Base-by-base conservation (phyloP, 1,140 invertebrate species). In the Neelides sp. region DNA sequence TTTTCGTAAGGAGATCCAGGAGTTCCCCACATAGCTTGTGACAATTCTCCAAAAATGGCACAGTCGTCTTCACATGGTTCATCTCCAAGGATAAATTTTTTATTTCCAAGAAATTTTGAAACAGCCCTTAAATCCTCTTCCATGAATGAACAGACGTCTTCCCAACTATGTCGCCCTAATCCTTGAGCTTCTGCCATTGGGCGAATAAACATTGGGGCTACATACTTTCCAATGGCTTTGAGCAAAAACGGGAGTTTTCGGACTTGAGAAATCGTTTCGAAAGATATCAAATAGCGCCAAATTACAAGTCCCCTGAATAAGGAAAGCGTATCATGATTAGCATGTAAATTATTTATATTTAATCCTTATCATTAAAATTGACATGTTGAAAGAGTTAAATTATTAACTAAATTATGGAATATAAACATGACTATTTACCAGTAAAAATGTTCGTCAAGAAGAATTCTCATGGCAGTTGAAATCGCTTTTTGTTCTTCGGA, bases 391-490 rank as follows among this genome's bases (percentile, higher is more conserved):
- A 4, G 5, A n/a, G 19, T 26, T 39, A 26, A 37, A 27, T 13
- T 10, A 22, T 36, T 24, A 27, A n/a, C 28, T 22, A 24, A 24
- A 19, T 27, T 26, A 2, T 48, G 24, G 15, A 24, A 15, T 19
- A 15, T 7, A 4, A 10, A 10, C 4, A 4, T 26, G 26, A 8
- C 5, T 10, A 17, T 13, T 48, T 54, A 55, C 57, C 54, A 52
- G 17, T 39, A 35, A 1, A 44, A 20, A 43, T 61, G 60, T 12
- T 63, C 60, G 20, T 63, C 61, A 10, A 60, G 27, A 54, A 62
- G 54, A 28, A 62, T 43, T 35, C 50, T 40, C 17, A 53, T 35
- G 8, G 61, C 52, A 3, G 46, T 54, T 3, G 52, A 52, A 19
- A 48, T 17, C 7, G 52, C 60, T 20, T 35, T 5, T 37, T 57